Evolutionary conservation across 2,113 vertebrate genomes (phyloP).

Genomic region (Nannospalax galili): DNA sequence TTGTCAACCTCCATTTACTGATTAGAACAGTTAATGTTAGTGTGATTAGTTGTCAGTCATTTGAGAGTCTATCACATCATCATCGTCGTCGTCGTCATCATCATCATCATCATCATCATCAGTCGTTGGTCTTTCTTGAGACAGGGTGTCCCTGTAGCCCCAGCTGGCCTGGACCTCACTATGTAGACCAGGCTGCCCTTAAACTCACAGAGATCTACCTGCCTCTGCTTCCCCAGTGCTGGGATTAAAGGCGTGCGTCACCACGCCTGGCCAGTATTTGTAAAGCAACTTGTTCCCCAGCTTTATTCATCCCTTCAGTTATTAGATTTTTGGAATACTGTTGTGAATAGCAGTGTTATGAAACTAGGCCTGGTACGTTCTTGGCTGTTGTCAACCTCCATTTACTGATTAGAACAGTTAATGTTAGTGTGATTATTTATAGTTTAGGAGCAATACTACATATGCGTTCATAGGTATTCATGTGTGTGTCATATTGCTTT

Average conservation of each 20-base stretch:
- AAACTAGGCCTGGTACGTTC: not conserved
- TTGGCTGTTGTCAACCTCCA: not conserved
- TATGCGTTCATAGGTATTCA: not conserved
- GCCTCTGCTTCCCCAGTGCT: no score
- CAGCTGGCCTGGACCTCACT: no score
- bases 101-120: no score
- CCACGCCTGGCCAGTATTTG: no score
- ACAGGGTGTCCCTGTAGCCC: no score
- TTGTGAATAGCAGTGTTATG: not conserved
- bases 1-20: not conserved
- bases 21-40: not conserved
- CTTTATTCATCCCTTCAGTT: not conserved
- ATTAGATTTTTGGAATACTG: constrained; percentile 25
- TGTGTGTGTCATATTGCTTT: constrained; percentile 36
- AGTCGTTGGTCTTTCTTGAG: no score
- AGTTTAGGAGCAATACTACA: constrained; percentile 36
- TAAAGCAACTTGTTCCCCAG: not conserved
- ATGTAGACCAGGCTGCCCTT: no score
- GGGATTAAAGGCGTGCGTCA: no score
- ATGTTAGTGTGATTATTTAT: not conserved
- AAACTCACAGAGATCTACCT: no score
- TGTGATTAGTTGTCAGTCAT: constrained; percentile 12
- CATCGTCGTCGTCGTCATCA: no score
- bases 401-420: not conserved
- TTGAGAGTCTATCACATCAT: constrained; percentile 21